Evolutionary conservation across 2,113 vertebrate species (phyloP), one percentile per base, ranked within the genome.

Genomic region (Bufo gargarizans): DNA sequence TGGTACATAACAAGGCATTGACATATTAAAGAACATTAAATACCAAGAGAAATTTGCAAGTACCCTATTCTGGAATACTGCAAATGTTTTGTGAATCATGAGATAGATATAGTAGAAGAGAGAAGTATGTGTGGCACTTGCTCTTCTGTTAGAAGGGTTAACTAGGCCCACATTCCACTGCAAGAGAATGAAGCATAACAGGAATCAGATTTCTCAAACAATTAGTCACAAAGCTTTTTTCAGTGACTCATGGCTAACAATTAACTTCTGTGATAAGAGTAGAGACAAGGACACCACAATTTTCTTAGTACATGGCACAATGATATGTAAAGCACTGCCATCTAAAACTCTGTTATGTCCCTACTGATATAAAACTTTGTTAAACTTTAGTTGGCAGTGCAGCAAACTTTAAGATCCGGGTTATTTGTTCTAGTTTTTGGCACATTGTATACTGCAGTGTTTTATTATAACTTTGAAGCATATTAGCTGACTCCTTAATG

Each of bases 141-240:
- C 16, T 53, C n/a, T 14, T 79, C 53, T 56, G 4, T 55, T 13
- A 17, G 33, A 74, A 58, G 50, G 43, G 83, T 85, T 85, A 74
- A 77, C 72, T 47, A 86, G 84, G 22, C 45, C 33, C 56, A 67
- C 85, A 86, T 86, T 86, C 85, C 77, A 56, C n/a, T 13, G 14
- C 59, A 79, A 47, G 14, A 72, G 85, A 86, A 86, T 79, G 85
- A 86, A 43, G 85, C 49, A 79, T 69, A 67, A 80, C 85, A 86
- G 77, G 77, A 86, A 80, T 79, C 20, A 65, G 47, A 65, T 79
- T 65, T 63, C 85, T 86, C 72, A 77, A 86, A 83, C 81, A 83
- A 83, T 77, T 72, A 55, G 77, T 69, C 85, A 86, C 59, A 58
- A 67, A 86, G 61, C 85, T 78, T 19, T 49, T 20, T 8, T 16